Evolutionary conservation across 2,113 vertebrate species (phyloP), one percentile per base, ranked within the genome.

Genomic region (Okapia johnstoni): DNA sequence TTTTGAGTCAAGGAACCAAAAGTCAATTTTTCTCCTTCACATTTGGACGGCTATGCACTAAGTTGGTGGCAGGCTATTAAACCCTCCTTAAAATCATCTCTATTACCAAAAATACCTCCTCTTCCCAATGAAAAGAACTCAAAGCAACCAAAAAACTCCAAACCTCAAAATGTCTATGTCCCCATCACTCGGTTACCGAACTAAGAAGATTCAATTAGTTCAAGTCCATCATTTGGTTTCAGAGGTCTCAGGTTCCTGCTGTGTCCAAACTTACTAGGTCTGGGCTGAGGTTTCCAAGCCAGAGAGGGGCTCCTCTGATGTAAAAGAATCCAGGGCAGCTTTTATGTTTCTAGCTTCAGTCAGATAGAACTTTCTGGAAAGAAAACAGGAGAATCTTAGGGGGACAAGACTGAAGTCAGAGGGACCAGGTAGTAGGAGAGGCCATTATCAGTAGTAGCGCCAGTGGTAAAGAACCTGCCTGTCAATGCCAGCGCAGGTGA

Each of bases 381-480:
- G 89, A 13, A 60, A 70, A 33, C 12, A 48, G 60, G 16, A 89
- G 43, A 52, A 14, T 40, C 13, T 25, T 43, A 89, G 25, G 25
- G 17, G 6, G 40, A 73, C 4, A 50, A 43, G 61, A 50, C 14
- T 28, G 21, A 66, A 36, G 36, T 57, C 58, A 30, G 57, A 63
- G 33, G 28, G 50, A 48, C 23, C 13, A 25, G 33, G 60, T 3
- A 30, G 52, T 25, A 73, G 16, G 52, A 26, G 86, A 40, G 30
- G 40, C 9, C 0, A 0, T 52, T 43, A 19, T 25, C n/a, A n/a
- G n/a, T n/a, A n/a, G 66, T 5, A 16, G 63, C 9, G 36, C 9
- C 11, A 12, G 17, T 0, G 21, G 5, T 40, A 25, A 40, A 23
- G 66, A 23, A 40, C n/a, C 66, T 25, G 36, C 21, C 66, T 11